Percentiles rank a stretch among this genome's conserved stretches.
Evolutionary conservation across 2,113 vertebrate species (phyloP).

Genomic region (Campylomormyrus numenius): DNA sequence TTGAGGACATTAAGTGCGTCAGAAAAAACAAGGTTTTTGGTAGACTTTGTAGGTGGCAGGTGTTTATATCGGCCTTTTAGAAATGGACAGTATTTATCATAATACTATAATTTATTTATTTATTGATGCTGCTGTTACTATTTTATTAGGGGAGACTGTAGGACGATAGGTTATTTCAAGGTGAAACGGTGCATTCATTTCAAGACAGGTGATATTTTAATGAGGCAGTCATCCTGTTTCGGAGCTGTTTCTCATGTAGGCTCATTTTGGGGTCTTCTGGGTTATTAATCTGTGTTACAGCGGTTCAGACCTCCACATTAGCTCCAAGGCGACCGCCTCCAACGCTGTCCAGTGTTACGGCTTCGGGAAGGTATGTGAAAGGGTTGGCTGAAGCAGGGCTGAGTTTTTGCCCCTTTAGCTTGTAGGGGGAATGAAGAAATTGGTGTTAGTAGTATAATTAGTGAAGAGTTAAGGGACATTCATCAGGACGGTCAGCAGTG

Average conservation of each 20-base stretch:
- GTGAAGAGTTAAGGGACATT: neutral
- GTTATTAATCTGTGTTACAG: conserved; percentile 39
- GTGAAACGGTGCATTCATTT: neutral
- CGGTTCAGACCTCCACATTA: conserved; percentile 47
- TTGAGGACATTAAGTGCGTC: conserved; percentile 3
- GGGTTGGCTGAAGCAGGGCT: neutral
- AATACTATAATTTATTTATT: neutral
- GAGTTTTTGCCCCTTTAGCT: neutral
- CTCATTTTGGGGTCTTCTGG: neutral
- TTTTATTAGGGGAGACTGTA: neutral
- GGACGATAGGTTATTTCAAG: neutral
- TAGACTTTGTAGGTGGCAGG: neutral
- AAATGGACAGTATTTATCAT: neutral
- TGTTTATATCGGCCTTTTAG: neutral
- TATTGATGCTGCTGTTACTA: neutral
- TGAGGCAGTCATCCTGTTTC: neutral
- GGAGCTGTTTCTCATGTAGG: neutral
- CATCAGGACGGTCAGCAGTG: neutral
- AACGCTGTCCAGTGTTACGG: conserved; percentile 68
- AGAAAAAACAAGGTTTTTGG: neutral
- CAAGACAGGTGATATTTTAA: neutral
- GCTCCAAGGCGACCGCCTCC: conserved; percentile 35
- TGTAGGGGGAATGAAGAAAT: neutral
- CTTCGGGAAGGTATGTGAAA: conserved; percentile 72
- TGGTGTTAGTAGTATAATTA: neutral